Conservation (phyloP, 2,888 invertebrate species). For the Pegoplata infirma region DNA sequence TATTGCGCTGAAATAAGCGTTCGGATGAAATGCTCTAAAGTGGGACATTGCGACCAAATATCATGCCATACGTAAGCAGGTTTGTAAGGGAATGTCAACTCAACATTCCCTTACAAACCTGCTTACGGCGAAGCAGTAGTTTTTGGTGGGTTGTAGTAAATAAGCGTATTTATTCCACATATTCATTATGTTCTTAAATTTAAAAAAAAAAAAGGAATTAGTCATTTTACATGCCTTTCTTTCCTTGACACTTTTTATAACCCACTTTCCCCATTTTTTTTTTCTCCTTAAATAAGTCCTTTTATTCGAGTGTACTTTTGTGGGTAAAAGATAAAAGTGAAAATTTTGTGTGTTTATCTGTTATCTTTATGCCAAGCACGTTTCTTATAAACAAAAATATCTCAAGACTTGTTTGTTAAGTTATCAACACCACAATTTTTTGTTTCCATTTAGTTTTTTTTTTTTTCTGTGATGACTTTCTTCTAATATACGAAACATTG, state of each 20-base stretch:
- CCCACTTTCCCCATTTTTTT: background rate
- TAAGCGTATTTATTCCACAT: too few species aligned
- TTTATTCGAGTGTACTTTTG: background rate
- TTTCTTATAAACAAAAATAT: slow-evolving; percentile 39
- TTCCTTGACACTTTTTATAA: background rate
- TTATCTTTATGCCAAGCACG: slow-evolving; percentile 53
- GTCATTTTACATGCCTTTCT: background rate
- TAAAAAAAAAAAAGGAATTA: background rate
- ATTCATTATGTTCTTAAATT: too few species aligned
- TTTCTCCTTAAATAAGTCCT: background rate
- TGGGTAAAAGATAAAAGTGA: slow-evolving; percentile 2
- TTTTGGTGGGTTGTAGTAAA: too few species aligned
- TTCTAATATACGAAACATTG: too few species aligned
- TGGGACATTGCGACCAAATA: too few species aligned
- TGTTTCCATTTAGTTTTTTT: background rate
- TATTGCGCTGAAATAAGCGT: too few species aligned
- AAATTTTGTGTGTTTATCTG: slow-evolving; percentile 35
- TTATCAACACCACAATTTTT: background rate
- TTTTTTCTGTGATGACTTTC: background rate
- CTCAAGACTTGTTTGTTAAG: background rate
- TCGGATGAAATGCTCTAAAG: too few species aligned
- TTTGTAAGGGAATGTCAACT: too few species aligned
- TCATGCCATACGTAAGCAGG: too few species aligned
- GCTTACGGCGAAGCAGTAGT: too few species aligned
- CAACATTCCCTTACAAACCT: too few species aligned